Base-by-base conservation (phyloP, 2,888 invertebrate species). In the Pristionchus japonicus region DNA sequence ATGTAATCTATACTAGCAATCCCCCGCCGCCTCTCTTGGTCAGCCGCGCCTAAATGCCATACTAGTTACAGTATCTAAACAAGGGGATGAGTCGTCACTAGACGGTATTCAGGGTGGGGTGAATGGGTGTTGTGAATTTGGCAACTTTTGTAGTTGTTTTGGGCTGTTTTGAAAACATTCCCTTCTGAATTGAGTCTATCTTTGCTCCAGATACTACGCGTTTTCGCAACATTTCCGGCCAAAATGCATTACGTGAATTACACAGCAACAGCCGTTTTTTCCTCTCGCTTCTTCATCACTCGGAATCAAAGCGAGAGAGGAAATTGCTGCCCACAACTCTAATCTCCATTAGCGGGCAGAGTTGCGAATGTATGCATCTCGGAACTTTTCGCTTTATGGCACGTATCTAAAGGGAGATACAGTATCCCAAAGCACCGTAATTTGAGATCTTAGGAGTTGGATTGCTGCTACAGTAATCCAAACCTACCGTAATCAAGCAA, bases 1-100 rank as follows among this genome's bases (percentile, higher is more conserved):
- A 57, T 52, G 82, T 82, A 82, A 57, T 82, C 82, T 52, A 82
- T 57, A 52, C 77, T 40, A 43, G 23, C 77, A 23, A 40, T 47
- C 40, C 77, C 43, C 77, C 27, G 15, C 67, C 31, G 31, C 67
- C 34, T 34, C 31, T 34, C 20, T 34, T 34, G 31, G 20, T 34
- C 67, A 13, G 64, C 67, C 34, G 13, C 11, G 31, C 67, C 77
- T 47, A 77, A 77, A 77, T 77, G 77, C 77, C 77, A 77, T 23
- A 74, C 17, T 77, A 77, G 43, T 40, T 77, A 77, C 77, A n/a
- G 77, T 77, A 43, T 7, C n/a, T n/a, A n/a, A n/a, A n/a, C n/a
- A n/a, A n/a, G n/a, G 23, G 43, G 40, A 40, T 77, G 23, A 70
- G 37, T 67, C 23, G 64, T 31, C 31, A 67, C 13, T 34, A 67